Conservation (phyloP, 2,888 invertebrate genomes). For the Nomada flava region DNA sequence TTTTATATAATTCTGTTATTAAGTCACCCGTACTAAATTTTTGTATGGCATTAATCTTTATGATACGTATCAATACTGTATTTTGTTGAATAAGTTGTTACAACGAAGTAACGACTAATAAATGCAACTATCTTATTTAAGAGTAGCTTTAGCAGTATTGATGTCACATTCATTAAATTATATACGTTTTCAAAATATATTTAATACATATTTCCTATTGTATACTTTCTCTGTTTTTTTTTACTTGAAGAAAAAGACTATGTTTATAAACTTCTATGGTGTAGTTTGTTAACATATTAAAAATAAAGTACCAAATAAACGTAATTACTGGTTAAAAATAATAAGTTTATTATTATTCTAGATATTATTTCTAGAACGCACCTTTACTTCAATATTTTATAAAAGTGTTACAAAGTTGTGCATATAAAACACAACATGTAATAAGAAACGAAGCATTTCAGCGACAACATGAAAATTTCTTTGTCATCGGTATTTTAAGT, state of each 20-base stretch:
- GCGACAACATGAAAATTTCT: too few species aligned
- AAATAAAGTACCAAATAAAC: neutral
- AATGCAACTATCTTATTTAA: neutral
- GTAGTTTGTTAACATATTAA: neutral
- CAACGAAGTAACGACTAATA: neutral
- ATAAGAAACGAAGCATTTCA: too few species aligned
- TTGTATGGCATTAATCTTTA: conserved; percentile 8
- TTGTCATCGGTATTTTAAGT: too few species aligned
- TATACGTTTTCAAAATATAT: neutral
- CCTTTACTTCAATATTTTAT: too few species aligned
- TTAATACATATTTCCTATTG: neutral
- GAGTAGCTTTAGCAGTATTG: neutral
- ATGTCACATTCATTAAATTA: neutral
- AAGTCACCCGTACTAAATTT: too few species aligned
- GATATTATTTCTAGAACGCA: too few species aligned
- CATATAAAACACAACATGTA: too few species aligned
- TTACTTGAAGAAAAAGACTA: neutral
- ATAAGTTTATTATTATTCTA: neutral
- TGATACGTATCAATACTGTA: neutral
- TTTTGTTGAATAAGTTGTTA: neutral
- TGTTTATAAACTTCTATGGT: neutral
- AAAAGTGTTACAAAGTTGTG: too few species aligned
- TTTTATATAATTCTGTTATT: conserved; percentile 10
- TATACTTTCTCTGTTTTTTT: neutral
- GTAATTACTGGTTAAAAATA: too few species aligned